Percentiles rank a stretch among this genome's conserved stretches.
Conservation (phyloP, 92 coral and sea anemone species). For the Heliopora coerulea region DNA sequence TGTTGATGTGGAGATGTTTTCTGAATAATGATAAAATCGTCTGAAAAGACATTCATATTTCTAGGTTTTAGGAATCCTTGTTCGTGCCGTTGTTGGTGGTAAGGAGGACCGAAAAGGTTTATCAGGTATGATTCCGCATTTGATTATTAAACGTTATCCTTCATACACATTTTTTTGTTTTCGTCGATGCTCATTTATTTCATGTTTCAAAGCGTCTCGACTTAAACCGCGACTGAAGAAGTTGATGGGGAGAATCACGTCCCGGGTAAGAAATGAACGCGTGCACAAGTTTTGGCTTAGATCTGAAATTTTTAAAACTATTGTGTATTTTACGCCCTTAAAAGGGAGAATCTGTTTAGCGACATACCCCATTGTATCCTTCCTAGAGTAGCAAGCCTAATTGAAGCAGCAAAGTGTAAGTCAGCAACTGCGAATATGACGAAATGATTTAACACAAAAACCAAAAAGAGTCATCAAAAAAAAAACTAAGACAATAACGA, state of each 20-base stretch:
- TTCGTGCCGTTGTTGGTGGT: conserved; percentile 70
- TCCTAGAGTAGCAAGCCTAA: not conserved
- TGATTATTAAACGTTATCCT: too few species aligned
- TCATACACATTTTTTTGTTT: too few species aligned
- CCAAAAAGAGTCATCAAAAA: not conserved
- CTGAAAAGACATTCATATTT: too few species aligned
- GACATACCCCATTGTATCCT: too few species aligned
- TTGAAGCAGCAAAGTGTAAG: not conserved
- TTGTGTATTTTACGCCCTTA: too few species aligned
- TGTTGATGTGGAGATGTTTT: too few species aligned
- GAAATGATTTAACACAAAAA: not conserved
- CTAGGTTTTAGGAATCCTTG: conserved; percentile 74
- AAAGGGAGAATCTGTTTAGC: too few species aligned
- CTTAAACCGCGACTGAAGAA: conserved; percentile 62
- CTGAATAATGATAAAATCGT: too few species aligned
- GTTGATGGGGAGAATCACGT: conserved; percentile 79
- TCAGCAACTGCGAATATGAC: not conserved
- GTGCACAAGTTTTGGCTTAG: too few species aligned
- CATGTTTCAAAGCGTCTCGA: conserved; percentile 55
- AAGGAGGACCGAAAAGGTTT: conserved; percentile 61
- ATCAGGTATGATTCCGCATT: conserved; percentile 67
- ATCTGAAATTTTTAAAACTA: too few species aligned
- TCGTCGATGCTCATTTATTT: not conserved
- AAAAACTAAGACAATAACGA: not conserved
- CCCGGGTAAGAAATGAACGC: conserved; percentile 57